These are phyloP conservation scores for Scortum barcoo DNA, from an alignment of 2,113 vertebrate genomes.

Conservation along the genomic window DNA sequence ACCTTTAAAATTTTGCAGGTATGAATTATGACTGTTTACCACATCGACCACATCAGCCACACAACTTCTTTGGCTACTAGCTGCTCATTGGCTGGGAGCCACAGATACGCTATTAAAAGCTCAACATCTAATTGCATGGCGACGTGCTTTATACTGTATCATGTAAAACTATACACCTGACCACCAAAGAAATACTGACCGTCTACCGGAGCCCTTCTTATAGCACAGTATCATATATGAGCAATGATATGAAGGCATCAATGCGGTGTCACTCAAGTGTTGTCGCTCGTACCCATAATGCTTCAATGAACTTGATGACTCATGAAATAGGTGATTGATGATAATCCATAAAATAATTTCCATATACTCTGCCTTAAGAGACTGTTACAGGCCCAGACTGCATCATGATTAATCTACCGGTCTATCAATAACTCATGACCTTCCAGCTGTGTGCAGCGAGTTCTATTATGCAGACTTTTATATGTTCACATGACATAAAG, in stretches of 20 bases:
- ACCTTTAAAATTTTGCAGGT: conserved; percentile 52
- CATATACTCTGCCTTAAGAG: conserved; percentile 35
- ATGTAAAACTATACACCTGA: neutral
- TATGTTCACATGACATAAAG: conserved; percentile 36
- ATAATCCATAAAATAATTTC: conserved; percentile 60
- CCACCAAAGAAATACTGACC: neutral
- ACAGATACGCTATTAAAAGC: conserved; percentile 22
- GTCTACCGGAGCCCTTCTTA: neutral
- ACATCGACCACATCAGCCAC: conserved; percentile 40
- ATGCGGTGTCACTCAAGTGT: conserved; percentile 23
- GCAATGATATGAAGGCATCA: conserved; percentile 1
- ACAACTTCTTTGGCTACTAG: conserved; percentile 44
- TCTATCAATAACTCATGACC: conserved; percentile 56
- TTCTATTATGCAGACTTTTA: conserved; percentile 17
- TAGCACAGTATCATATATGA: neutral
- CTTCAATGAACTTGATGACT: conserved; percentile 58
- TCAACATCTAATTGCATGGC: neutral
- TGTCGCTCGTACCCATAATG: conserved; percentile 16
- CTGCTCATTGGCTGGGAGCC: conserved; percentile 56
- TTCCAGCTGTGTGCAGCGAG: conserved; percentile 16
- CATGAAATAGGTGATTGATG: conserved; percentile 62
- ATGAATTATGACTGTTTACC: conserved; percentile 58
- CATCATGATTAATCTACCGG: conserved; percentile 55
- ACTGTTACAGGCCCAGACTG: conserved; percentile 15
- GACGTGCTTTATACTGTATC: neutral